Percentiles rank a stretch among this genome's conserved stretches.
These are phyloP conservation scores for Glaucopsyche alexis DNA, from an alignment of 2,888 invertebrate genomes.

Conservation along the genomic window DNA sequence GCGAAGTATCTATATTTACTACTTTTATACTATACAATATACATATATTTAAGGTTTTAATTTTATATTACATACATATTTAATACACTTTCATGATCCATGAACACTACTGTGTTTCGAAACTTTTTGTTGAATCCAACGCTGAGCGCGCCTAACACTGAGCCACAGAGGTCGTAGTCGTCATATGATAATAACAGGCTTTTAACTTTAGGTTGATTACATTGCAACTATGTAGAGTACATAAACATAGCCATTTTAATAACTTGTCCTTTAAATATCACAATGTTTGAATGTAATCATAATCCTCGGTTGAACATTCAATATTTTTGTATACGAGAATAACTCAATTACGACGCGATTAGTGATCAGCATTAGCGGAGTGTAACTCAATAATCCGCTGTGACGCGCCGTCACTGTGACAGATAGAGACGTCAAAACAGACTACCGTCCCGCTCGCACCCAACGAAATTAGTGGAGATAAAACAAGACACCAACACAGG, in stretches of 20 bases:
- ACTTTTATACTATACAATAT: no score
- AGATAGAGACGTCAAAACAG: slow-evolving; percentile 67
- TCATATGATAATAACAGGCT: no score
- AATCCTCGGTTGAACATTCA: neutral
- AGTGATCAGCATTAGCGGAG: neutral
- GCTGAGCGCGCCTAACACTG: no score
- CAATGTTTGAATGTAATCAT: neutral
- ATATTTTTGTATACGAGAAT: slow-evolving; percentile 28
- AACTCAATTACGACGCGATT: slow-evolving; percentile 47
- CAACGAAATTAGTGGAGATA: slow-evolving; percentile 26
- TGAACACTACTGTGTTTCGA: no score
- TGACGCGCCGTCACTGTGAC: slow-evolving; percentile 48
- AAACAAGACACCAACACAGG: slow-evolving; percentile 55
- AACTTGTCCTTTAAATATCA: neutral
- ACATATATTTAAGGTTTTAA: no score
- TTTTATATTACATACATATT: no score
- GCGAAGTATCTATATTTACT: no score
- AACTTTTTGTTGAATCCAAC: no score
- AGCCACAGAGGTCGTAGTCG: no score
- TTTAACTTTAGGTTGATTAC: neutral
- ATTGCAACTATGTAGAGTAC: neutral
- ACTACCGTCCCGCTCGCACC: slow-evolving; percentile 51
- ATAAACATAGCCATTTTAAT: neutral
- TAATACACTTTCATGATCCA: no score
- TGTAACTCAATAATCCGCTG: neutral